Base-by-base conservation (phyloP, 1,140 invertebrate genomes). In the Trinorchestia longiramus region DNA sequence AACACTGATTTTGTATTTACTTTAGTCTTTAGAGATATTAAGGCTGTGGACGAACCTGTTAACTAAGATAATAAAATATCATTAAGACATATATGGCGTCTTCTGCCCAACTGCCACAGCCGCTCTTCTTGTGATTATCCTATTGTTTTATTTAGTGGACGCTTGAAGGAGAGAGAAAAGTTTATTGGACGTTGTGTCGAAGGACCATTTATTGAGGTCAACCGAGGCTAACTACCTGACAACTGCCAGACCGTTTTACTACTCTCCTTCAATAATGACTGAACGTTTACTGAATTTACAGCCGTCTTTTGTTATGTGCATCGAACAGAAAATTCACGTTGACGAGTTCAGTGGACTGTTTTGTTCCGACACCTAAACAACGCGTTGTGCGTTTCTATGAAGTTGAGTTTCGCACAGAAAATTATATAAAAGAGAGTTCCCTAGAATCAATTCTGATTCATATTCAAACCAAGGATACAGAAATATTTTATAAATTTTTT, bases 221-320 rank as follows among this genome's bases (percentile, higher is more conserved):
- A 90, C 88, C 88, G 36, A 28, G 88, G 4, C 43, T 90, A 90
- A 90, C 36, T 36, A 42, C 88, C 36, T 90, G 88, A 90, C 88
- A 77, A 77, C 62, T 77, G 62, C 11, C 1, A 8, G 88, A 90
- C 88, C 88, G 88, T 90, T 90, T 90, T 90, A 90, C 43, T 90
- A 90, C 88, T 42, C 15, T 41, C 3, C n/a, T 42, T 36, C n/a
- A 90, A 90, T 90, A 15, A 90, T 42, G 88, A 90, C 41, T 90
- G 41, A 90, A 42, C 11, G 43, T 90, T 43, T n/a, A n/a, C n/a
- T 8, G 43, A 90, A 42, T 36, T 90, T 36, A 90, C 8, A 87
- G 47, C 62, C 28, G 3, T 77, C 28, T 28, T 36, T 77, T 36
- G 8, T 15, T 11, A 77, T 23, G 28, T 11, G 28, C 28, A 3